Percentiles rank a stretch among this genome's conserved stretches.
phyloP scores from a whole-genome alignment of 2,113 vertebrate species.

The Pholis gunnellus region DNA sequence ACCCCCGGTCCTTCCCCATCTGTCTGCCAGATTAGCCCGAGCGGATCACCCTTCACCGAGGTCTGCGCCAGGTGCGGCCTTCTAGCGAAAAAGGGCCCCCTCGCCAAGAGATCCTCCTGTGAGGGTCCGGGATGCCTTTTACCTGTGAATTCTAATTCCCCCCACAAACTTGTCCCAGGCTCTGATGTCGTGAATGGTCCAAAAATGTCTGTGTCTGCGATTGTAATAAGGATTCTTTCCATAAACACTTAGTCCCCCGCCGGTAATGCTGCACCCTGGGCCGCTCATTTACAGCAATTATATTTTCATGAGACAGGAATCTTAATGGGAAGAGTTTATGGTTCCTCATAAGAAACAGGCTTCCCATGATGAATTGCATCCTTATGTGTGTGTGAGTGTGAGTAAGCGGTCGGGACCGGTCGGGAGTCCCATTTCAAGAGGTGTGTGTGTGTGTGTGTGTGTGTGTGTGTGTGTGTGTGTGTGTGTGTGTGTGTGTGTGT shows the following conservation, averaged over 20 bases:
- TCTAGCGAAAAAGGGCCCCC: not conserved
- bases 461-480: too few species aligned
- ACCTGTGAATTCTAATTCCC: not conserved
- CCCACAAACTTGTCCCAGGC: not conserved
- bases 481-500: too few species aligned
- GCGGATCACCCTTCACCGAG: constrained; percentile 51
- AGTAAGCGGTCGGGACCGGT: too few species aligned
- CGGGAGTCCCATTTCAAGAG: too few species aligned
- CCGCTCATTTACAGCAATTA: constrained; percentile 62
- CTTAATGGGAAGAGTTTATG: constrained; percentile 64
- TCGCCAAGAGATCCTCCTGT: not conserved
- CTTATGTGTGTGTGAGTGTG: constrained; percentile 1
- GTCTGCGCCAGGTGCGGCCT: constrained; percentile 35
- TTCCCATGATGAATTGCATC: constrained; percentile 24
- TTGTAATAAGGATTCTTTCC: constrained; percentile 22
- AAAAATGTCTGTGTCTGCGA: not conserved
- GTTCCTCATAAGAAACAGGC: constrained; percentile 43
- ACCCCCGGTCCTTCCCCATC: constrained; percentile 66
- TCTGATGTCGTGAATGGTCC: constrained; percentile 1
- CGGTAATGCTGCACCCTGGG: constrained; percentile 8
- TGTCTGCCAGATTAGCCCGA: constrained; percentile 72
- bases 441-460: too few species aligned
- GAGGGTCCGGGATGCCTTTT: not conserved
- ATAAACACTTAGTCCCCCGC: constrained; percentile 37
- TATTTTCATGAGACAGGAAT: constrained; percentile 57